Evolutionary conservation across 1,140 invertebrate genomes (phyloP).

Genomic region (Papilio xuthus): DNA sequence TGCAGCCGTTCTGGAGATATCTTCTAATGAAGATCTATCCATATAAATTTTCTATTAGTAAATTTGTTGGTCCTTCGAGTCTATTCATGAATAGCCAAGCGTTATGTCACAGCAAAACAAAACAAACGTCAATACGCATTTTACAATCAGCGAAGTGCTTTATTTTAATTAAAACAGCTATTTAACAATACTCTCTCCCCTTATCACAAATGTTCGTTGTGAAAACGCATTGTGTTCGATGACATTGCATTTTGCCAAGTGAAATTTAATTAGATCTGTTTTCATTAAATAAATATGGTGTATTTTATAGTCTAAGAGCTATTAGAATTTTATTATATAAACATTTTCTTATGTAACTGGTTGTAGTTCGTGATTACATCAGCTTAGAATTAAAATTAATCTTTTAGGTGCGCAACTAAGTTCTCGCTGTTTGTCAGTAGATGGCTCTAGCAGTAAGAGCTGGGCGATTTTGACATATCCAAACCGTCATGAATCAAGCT

Average conservation of each 20-base stretch:
- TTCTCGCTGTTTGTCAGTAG: too few relatives aligned
- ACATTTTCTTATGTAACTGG: too few relatives aligned
- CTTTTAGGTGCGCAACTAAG: too few relatives aligned
- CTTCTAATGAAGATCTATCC: background rate
- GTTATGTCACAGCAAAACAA: conserved; percentile 1
- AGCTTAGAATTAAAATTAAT: too few relatives aligned
- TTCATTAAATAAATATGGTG: background rate
- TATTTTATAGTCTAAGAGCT: background rate
- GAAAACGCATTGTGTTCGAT: background rate
- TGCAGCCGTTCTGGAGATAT: too few relatives aligned
- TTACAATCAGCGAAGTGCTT: conserved; percentile 10
- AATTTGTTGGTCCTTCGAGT: background rate
- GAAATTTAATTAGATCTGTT: conserved; percentile 22
- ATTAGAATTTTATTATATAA: background rate
- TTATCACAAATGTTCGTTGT: conserved; percentile 7
- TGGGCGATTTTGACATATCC: too few relatives aligned
- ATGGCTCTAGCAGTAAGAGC: too few relatives aligned
- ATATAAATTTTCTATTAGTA: background rate
- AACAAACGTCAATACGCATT: conserved; percentile 13
- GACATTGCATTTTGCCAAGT: conserved; percentile 6
- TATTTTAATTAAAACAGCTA: conserved; percentile 33
- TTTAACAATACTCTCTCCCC: conserved; percentile 24
- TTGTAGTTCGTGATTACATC: too few relatives aligned
- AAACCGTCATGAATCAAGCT: too few relatives aligned
- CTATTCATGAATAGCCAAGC: background rate